These are phyloP conservation scores for Rhamnusium bicolor DNA, from an alignment of 2,888 invertebrate species.

Conservation along the genomic window DNA sequence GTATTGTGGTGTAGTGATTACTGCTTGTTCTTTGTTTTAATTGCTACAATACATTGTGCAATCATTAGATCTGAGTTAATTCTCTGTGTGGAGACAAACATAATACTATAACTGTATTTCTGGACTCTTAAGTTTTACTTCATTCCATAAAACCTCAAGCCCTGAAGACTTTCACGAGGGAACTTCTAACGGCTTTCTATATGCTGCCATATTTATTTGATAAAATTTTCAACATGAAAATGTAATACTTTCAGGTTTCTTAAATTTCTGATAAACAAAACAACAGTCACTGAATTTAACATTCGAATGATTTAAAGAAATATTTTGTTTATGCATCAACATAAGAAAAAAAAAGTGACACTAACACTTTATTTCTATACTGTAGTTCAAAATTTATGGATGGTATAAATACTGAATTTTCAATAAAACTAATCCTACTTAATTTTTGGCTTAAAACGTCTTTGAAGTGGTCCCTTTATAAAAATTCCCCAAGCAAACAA, in stretches of 20 bases:
- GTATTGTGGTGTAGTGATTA: too few relatives aligned
- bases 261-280: neutral
- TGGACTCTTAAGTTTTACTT: too few relatives aligned
- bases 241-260: neutral
- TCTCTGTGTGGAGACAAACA: too few relatives aligned
- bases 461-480: constrained; percentile 9
- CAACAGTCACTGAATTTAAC: neutral
- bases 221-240: neutral
- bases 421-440: constrained; percentile 16
- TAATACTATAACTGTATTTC: too few relatives aligned
- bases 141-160: too few relatives aligned
- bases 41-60: too few relatives aligned
- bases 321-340: neutral
- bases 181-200: too few relatives aligned
- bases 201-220: neutral
- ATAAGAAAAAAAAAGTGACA: neutral
- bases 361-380: neutral
- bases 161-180: too few relatives aligned
- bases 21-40: too few relatives aligned
- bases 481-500: constrained; percentile 9
- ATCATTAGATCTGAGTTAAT: too few relatives aligned
- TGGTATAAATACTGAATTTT: neutral
- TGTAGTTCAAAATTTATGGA: neutral
- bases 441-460: constrained; percentile 24
- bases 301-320: neutral